Evolutionary conservation across 2,113 vertebrate species (phyloP).

Genomic region (Amphiprion ocellaris): DNA sequence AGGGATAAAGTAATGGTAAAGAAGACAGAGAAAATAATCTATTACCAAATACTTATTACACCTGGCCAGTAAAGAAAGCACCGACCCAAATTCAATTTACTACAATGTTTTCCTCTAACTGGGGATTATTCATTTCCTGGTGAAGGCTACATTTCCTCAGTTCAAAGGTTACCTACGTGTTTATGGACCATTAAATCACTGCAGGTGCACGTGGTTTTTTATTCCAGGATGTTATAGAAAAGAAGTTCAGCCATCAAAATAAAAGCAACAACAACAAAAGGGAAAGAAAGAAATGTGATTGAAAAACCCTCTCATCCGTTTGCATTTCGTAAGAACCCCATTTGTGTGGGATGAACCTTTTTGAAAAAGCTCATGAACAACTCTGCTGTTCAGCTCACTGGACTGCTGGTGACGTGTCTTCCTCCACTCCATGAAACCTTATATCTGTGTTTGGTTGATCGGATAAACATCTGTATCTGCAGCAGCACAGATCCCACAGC

Average conservation of each 20-base stretch:
- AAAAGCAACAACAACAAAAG: too few relatives aligned
- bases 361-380: constrained; percentile 10
- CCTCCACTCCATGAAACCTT: constrained; percentile 58
- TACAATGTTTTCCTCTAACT: too few relatives aligned
- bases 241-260: too few relatives aligned
- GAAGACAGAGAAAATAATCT: too few relatives aligned
- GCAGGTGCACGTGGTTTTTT: constrained; percentile 27
- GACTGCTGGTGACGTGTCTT: constrained; percentile 30
- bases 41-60: too few relatives aligned
- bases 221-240: background rate
- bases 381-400: constrained; percentile 8
- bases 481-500: constrained; percentile 55
- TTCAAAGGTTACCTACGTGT: background rate
- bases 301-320: too few relatives aligned
- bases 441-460: constrained; percentile 68
- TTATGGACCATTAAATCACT: constrained; percentile 19
- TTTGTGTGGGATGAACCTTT: background rate
- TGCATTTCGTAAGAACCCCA: background rate
- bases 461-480: constrained; percentile 67
- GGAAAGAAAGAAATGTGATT: too few relatives aligned
- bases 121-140: background rate
- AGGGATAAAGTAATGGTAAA: too few relatives aligned
- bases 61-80: too few relatives aligned
- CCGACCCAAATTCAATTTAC: too few relatives aligned
- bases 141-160: background rate